Conservation (phyloP, 1,140 invertebrate species). For the Nephila pilipes region DNA sequence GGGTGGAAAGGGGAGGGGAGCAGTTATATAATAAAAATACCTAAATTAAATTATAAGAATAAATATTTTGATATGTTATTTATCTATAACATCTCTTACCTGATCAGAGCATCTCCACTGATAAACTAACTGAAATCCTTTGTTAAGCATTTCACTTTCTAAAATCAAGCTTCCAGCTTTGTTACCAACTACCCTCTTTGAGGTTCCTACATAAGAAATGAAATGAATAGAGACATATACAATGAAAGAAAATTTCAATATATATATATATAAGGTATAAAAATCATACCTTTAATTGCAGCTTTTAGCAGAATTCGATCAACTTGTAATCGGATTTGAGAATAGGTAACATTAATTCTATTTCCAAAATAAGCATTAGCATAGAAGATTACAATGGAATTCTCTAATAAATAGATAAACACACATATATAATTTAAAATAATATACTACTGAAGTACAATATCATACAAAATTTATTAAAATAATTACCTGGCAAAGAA, state of each 20-base stretch:
- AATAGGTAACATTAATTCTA: conserved; percentile 52
- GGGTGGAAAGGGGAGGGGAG: too few relatives aligned
- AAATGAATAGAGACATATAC: neutral
- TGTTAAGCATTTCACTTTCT: conserved; percentile 52
- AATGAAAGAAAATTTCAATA: neutral
- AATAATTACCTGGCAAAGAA: conserved; percentile 67
- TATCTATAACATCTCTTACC: neutral
- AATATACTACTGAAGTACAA: too few relatives aligned
- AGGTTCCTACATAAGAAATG: conserved; percentile 32
- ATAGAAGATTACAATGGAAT: conserved; percentile 61
- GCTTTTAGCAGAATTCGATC: conserved; percentile 57
- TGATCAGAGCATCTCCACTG: conserved; percentile 78
- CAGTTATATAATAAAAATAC: too few relatives aligned
- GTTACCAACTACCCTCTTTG: conserved; percentile 63
- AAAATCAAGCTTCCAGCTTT: conserved; percentile 59
- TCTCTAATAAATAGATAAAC: conserved; percentile 29
- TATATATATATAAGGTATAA: neutral
- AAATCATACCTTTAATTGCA: conserved; percentile 56
- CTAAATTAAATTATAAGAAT: too few relatives aligned
- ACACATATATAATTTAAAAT: neutral
- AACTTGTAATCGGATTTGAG: conserved; percentile 50
- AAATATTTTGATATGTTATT: too few relatives aligned
- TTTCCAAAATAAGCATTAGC: conserved; percentile 71
- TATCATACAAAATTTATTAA: too few relatives aligned
- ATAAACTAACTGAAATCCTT: conserved; percentile 73